phyloP scores from a whole-genome alignment of 2,113 vertebrate genomes.

The Halichoeres trimaculatus region DNA sequence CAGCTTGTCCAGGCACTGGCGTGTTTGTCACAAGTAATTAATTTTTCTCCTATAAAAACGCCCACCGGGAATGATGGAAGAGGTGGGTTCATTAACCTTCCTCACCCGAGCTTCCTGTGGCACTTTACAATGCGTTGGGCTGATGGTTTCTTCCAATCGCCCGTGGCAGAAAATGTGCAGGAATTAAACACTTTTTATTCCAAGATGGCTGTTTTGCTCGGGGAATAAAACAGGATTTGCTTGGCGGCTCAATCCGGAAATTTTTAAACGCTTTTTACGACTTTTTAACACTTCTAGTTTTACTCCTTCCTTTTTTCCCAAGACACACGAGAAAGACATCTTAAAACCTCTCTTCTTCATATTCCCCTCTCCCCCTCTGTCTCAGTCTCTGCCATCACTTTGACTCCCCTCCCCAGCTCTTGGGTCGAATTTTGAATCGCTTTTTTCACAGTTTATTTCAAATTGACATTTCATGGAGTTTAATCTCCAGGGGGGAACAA shows the following conservation, averaged over 20 bases:
- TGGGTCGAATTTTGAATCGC: conserved; percentile 30
- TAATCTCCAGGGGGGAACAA: conserved; percentile 67
- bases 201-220: conserved; percentile 52
- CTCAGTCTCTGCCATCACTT: conserved; percentile 5
- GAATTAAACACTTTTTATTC: conserved; percentile 59
- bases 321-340: conserved; percentile 21
- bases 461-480: conserved; percentile 74
- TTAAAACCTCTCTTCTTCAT: neutral
- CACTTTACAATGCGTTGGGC: conserved; percentile 69
- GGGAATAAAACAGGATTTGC: conserved; percentile 53
- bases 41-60: conserved; percentile 77
- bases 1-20: conserved; percentile 63
- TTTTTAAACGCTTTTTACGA: conserved; percentile 32
- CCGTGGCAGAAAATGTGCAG: conserved; percentile 59
- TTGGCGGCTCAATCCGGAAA: conserved; percentile 27
- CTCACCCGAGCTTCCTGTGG: conserved; percentile 69
- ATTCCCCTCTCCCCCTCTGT: conserved; percentile 3
- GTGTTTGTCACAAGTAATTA: conserved; percentile 85
- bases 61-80: conserved; percentile 75
- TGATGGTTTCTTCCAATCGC: conserved; percentile 56
- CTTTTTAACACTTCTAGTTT: conserved; percentile 29
- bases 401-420: neutral
- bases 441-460: conserved; percentile 70
- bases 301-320: neutral
- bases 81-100: conserved; percentile 82